Conservation (phyloP, 2,888 invertebrate species). For the Lissonota sp. region DNA sequence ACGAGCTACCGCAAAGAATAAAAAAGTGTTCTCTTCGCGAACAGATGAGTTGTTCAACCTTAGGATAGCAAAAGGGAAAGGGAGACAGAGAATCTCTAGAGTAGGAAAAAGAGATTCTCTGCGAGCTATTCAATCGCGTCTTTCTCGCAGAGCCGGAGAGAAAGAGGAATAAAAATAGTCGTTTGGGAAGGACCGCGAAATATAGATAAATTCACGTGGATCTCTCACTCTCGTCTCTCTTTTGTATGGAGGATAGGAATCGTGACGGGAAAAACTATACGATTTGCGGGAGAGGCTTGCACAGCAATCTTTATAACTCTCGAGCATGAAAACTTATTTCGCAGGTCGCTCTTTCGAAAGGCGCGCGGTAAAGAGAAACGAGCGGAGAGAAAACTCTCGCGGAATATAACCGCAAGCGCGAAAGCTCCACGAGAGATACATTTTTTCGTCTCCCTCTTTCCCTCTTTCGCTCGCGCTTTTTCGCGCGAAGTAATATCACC, state of each 20-base stretch:
- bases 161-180: slow-evolving; percentile 40
- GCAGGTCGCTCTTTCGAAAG: slow-evolving; percentile 13
- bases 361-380: not conserved
- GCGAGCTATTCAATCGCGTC: slow-evolving; percentile 31
- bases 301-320: slow-evolving; percentile 45
- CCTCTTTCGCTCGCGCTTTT: too few relatives aligned
- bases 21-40: slow-evolving; percentile 11
- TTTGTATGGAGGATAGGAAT: not conserved
- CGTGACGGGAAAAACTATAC: not conserved
- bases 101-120: slow-evolving; percentile 45
- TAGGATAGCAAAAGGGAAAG: not conserved
- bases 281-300: not conserved
- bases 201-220: slow-evolving; percentile 39
- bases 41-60: slow-evolving; percentile 28
- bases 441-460: too few relatives aligned
- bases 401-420: not conserved
- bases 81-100: too few relatives aligned
- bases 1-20: slow-evolving; percentile 48
- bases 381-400: not conserved
- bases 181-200: slow-evolving; percentile 37
- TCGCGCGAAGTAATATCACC: not conserved
- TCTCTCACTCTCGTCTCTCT: slow-evolving; percentile 4
- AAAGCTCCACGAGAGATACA: too few relatives aligned
- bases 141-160: not conserved
- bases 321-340: slow-evolving; percentile 40